Percentiles rank a stretch among this genome's conserved stretches.
phyloP scores from a whole-genome alignment of 1,140 invertebrate genomes.

The Argopecten irradians region DNA sequence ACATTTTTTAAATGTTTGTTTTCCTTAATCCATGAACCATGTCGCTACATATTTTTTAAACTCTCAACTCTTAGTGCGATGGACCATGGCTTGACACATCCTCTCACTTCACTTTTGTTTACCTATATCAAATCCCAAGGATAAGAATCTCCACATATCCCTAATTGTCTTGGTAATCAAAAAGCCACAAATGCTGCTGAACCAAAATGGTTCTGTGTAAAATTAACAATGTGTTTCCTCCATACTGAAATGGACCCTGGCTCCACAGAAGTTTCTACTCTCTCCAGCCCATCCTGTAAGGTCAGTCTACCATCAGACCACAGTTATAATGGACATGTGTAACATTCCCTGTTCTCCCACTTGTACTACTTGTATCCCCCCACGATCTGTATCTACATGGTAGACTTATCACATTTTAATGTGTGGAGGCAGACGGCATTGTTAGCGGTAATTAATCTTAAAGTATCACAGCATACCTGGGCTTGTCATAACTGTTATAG shows the following conservation, averaged over 20 bases:
- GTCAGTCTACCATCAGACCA: not conserved
- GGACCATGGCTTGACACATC: not conserved
- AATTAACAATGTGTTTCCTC: too few relatives aligned
- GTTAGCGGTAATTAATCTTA: slow-evolving; percentile 10
- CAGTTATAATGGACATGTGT: not conserved
- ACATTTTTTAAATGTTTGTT: too few relatives aligned
- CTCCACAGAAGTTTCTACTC: too few relatives aligned
- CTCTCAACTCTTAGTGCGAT: too few relatives aligned
- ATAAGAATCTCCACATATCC: too few relatives aligned
- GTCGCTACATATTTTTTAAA: too few relatives aligned
- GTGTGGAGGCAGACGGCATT: not conserved
- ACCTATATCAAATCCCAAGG: too few relatives aligned
- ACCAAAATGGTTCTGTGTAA: too few relatives aligned
- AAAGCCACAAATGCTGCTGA: too few relatives aligned
- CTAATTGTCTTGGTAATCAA: too few relatives aligned
- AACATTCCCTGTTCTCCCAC: not conserved
- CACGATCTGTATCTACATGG: not conserved
- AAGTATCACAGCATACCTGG: not conserved
- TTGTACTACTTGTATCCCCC: not conserved
- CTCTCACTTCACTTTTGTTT: not conserved
- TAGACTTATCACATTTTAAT: slow-evolving; percentile 1
- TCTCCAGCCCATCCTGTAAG: not conserved
- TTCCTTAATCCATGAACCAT: too few relatives aligned
- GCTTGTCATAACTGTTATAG: slow-evolving; percentile 21
- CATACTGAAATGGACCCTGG: too few relatives aligned